Conservation (phyloP, 2,113 vertebrate genomes). For the Pyxicephalus adspersus region DNA sequence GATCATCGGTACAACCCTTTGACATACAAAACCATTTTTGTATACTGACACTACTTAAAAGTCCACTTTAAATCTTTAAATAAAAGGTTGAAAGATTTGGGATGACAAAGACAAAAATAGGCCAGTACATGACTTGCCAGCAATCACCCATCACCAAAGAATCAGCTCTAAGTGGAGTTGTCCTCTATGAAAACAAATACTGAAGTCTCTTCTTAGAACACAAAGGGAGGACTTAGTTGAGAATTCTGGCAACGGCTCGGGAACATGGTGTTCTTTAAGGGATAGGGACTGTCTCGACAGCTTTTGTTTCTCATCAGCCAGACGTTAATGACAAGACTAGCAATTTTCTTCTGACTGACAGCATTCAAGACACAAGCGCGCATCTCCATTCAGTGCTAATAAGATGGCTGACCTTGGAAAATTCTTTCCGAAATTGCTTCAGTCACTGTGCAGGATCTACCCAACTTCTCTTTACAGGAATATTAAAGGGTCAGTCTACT, state of each 20-base stretch:
- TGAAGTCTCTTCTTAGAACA: background rate
- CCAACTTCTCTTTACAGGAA: background rate
- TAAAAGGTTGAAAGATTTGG: too few relatives aligned
- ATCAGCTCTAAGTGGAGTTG: too few relatives aligned
- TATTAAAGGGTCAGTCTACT: background rate
- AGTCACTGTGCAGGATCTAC: background rate
- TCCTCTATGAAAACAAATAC: too few relatives aligned
- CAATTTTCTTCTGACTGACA: conserved; percentile 40
- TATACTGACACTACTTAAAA: too few relatives aligned
- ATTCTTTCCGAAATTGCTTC: conserved; percentile 10
- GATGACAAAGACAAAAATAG: too few relatives aligned
- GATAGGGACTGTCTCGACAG: conserved; percentile 16
- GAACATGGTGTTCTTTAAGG: conserved; percentile 2
- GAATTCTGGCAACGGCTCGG: conserved; percentile 6
- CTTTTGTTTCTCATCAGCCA: conserved; percentile 33
- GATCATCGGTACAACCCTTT: too few relatives aligned
- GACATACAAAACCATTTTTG: too few relatives aligned
- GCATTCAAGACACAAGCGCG: conserved; percentile 8
- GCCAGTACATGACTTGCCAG: too few relatives aligned
- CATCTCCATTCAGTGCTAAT: background rate
- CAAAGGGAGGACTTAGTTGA: background rate
- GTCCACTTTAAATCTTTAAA: too few relatives aligned
- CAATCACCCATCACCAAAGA: too few relatives aligned
- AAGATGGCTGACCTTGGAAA: conserved; percentile 23
- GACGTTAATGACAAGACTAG: conserved; percentile 36